Evolutionary conservation across 2,888 invertebrate species (phyloP).

Genomic region (Cephus pulcher): DNA sequence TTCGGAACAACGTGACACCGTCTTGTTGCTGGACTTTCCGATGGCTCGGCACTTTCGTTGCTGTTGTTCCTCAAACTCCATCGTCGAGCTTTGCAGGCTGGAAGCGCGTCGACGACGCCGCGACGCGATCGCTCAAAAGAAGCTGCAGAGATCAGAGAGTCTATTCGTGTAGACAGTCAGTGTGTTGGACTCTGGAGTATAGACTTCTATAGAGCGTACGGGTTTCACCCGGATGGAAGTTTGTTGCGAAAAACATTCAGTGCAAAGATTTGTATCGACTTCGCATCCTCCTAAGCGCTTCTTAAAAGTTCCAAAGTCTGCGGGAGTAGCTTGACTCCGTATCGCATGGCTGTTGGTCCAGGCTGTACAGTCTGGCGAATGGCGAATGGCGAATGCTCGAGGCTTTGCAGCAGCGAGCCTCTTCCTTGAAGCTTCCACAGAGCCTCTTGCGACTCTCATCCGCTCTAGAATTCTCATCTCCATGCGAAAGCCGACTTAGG

Average conservation of each 20-base stretch:
- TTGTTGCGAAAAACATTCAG: background rate
- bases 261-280: background rate
- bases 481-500: background rate
- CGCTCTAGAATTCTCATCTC: background rate
- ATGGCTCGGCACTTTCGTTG: background rate
- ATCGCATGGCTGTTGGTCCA: background rate
- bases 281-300: conserved; percentile 35
- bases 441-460: background rate
- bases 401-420: background rate
- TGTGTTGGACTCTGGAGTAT: background rate
- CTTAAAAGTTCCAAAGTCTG: conserved; percentile 46
- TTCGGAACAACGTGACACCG: background rate
- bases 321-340: conserved; percentile 22
- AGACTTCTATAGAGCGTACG: background rate
- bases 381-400: too few species aligned
- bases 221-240: background rate
- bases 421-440: too few species aligned
- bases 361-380: background rate
- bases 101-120: too few species aligned
- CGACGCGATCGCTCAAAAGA: background rate
- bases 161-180: background rate
- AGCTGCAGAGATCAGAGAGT: background rate
- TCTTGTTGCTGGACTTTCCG: background rate
- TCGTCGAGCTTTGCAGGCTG: background rate
- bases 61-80: background rate